Base-by-base conservation (phyloP, 2,888 invertebrate genomes). In the Caradrina kadenii region DNA sequence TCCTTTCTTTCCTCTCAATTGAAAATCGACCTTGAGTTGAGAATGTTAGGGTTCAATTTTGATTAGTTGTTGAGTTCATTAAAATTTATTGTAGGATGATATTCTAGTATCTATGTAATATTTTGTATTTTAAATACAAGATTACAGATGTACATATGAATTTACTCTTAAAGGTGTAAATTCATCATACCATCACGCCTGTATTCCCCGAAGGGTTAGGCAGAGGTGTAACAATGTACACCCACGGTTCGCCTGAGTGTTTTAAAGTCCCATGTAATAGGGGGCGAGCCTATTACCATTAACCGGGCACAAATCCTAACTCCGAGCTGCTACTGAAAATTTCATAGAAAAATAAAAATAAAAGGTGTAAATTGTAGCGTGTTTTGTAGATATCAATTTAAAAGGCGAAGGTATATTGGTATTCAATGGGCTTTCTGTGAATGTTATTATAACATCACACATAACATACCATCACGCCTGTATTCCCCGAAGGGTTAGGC, bases 71-170 rank as follows among this genome's bases (percentile, higher is more conserved):
- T 0, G 1, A 0, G 0, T 52, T 63, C n/a, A 63, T 69, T 64
- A 13, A 50, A 64, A 52, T 69, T 50, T 48, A 69, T 66, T 31
- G 17, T 0, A 48, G n/a, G n/a, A 64, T 65, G 66, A 50, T 17
- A 50, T 69, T 63, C 26, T 60, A 62, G 69, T 69, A n/a, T n/a
- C n/a, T n/a, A 64, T 64, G 56, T 62, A 5, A 22, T 59, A 45
- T 56, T 26, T 56, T 31, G 45, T 39, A 55, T 59, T 76, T 79
- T 63, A 72, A 26, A 50, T 5, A 42, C 19, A n/a, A 60, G 53
- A 69, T 79, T 56, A 68, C 58, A 50, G 26, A 13, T 17, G 53
- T 35, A 26, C 31, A 13, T 52, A 69, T 26, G 60, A 59, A 6
- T 52, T 15, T 21, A 0, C 21, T 48, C 10, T 1, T 45, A 8